A percentile compares a stretch with the other conserved stretches of the same genome.
Evolutionary conservation across 1,140 invertebrate genomes (phyloP).

Genomic region (Drosophila bifasciata): DNA sequence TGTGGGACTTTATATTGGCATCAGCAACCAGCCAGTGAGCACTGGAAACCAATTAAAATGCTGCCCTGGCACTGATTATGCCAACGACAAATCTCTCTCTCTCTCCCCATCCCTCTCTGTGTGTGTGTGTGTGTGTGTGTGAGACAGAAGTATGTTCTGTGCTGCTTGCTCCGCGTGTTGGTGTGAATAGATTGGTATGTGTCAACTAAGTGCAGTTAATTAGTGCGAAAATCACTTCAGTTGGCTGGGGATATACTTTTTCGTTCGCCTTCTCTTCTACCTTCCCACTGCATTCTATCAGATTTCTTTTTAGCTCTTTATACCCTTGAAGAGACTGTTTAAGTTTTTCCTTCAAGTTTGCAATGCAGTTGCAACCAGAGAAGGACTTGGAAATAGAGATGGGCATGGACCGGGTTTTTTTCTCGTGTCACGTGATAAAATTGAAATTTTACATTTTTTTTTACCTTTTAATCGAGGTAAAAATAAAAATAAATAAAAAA

Average conservation of each 20-base stretch:
- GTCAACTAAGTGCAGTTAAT: slow-evolving; percentile 83
- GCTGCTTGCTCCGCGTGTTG: slow-evolving; percentile 15
- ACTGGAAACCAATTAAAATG: slow-evolving; percentile 81
- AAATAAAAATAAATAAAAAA: too few relatives aligned
- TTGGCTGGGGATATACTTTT: slow-evolving; percentile 74
- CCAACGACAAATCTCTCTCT: slow-evolving; percentile 40
- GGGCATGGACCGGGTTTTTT: too few relatives aligned
- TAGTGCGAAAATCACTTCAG: slow-evolving; percentile 82
- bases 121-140: neutral
- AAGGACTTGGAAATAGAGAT: too few relatives aligned
- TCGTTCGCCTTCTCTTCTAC: slow-evolving; percentile 23
- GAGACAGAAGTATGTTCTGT: slow-evolving; percentile 11
- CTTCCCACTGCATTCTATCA: slow-evolving; percentile 12
- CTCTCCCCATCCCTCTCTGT: too few relatives aligned
- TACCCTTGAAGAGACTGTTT: too few relatives aligned
- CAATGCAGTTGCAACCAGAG: too few relatives aligned
- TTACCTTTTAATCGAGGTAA: too few relatives aligned
- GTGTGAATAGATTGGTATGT: slow-evolving; percentile 80
- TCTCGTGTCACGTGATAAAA: too few relatives aligned
- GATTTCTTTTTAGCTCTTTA: slow-evolving; percentile 39
- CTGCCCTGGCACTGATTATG: slow-evolving; percentile 77
- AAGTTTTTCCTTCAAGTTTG: too few relatives aligned
- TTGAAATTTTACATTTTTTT: too few relatives aligned
- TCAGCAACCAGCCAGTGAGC: slow-evolving; percentile 36
- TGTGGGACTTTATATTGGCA: slow-evolving; percentile 79